A percentile compares a stretch with the other conserved stretches of the same genome.
These are phyloP conservation scores for Apis cerana DNA, from an alignment of 1,140 invertebrate species.

Conservation along the genomic window DNA sequence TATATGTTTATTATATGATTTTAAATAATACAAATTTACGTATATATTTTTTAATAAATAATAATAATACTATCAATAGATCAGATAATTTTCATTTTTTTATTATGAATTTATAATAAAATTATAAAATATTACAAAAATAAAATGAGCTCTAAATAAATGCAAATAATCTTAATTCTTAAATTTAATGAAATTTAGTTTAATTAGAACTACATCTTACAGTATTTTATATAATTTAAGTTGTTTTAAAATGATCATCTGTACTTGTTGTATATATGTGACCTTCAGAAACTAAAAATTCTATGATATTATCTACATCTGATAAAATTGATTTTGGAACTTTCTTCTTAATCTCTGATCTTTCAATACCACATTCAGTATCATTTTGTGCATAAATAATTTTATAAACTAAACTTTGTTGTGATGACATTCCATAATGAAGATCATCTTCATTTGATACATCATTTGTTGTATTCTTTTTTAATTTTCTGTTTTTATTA, in stretches of 20 bases:
- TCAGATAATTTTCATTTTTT: no score
- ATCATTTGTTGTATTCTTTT: background rate
- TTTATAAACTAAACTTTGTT: slow-evolving; percentile 71
- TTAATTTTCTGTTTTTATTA: background rate
- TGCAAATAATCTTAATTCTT: no score
- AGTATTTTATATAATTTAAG: slow-evolving; percentile 56
- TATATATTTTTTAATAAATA: no score
- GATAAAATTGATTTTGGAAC: slow-evolving; percentile 58
- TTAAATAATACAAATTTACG: background rate
- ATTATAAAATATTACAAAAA: no score
- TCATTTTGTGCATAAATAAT: slow-evolving; percentile 69
- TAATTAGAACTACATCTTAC: background rate
- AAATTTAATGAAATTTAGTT: no score
- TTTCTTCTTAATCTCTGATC: slow-evolving; percentile 63
- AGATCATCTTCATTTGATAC: background rate
- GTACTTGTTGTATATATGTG: slow-evolving; percentile 79
- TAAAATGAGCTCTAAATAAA: no score
- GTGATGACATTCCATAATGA: slow-evolving; percentile 57
- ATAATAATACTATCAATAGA: no score
- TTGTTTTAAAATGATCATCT: slow-evolving; percentile 79
- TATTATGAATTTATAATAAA: no score
- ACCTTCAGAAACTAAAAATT: slow-evolving; percentile 77
- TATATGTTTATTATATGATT: background rate
- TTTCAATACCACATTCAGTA: slow-evolving; percentile 73
- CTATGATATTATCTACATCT: slow-evolving; percentile 73